Conservation (phyloP, 1,140 invertebrate species). For the Hermetia illucens region DNA sequence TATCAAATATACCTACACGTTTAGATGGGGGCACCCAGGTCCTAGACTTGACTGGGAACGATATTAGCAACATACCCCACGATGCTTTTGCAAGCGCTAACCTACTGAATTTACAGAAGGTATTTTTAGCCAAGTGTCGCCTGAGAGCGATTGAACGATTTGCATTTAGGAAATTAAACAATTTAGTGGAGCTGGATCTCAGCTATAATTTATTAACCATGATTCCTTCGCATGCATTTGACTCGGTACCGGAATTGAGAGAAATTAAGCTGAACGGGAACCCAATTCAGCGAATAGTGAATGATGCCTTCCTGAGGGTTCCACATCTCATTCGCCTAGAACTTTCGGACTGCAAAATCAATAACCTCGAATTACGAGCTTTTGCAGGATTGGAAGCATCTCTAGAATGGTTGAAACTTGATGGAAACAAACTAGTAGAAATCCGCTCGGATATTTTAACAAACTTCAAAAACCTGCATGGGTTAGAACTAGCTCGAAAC, state of each 20-base stretch:
- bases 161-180: slow-evolving; percentile 53
- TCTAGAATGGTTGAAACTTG: slow-evolving; percentile 59
- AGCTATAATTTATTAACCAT: slow-evolving; percentile 51
- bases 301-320: slow-evolving; percentile 51
- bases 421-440: slow-evolving; percentile 53
- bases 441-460: slow-evolving; percentile 48
- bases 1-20: slow-evolving; percentile 48
- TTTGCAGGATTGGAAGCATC: slow-evolving; percentile 55
- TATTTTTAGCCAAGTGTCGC: slow-evolving; percentile 51
- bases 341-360: slow-evolving; percentile 52
- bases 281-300: slow-evolving; percentile 48
- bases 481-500: slow-evolving; percentile 57
- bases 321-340: slow-evolving; percentile 57
- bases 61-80: slow-evolving; percentile 44
- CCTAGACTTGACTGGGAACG: slow-evolving; percentile 58
- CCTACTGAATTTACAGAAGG: slow-evolving; percentile 62
- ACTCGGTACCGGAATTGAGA: slow-evolving; percentile 53
- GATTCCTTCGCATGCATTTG: slow-evolving; percentile 55
- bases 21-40: slow-evolving; percentile 63
- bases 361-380: slow-evolving; percentile 46
- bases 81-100: slow-evolving; percentile 57
- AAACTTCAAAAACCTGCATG: slow-evolving; percentile 51
- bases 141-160: slow-evolving; percentile 44
- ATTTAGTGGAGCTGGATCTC: slow-evolving; percentile 63
- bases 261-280: slow-evolving; percentile 59